phyloP scores from a whole-genome alignment of 2,888 invertebrate species.

The Agrochola circellaris region DNA sequence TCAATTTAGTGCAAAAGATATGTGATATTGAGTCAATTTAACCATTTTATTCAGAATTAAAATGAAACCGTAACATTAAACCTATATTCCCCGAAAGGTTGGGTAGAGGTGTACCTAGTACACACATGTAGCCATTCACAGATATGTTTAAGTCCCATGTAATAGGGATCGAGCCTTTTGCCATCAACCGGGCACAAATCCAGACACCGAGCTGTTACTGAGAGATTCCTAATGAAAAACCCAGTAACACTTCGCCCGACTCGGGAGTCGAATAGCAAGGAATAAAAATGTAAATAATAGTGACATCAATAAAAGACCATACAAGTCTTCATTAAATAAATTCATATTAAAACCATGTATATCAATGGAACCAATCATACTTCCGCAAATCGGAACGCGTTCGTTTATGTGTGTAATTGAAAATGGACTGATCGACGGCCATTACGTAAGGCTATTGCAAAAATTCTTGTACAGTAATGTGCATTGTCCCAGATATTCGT shows the following conservation, averaged over 20 bases:
- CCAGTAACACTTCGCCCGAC: background rate
- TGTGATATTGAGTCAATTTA: background rate
- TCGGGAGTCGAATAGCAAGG: background rate
- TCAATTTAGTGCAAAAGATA: background rate
- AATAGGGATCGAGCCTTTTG: background rate
- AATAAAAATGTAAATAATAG: background rate
- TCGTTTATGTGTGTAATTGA: slow-evolving; percentile 67
- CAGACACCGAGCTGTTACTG: background rate
- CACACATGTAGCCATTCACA: background rate
- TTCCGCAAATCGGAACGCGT: slow-evolving; percentile 68
- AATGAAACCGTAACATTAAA: background rate
- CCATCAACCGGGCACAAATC: background rate
- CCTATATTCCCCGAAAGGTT: background rate
- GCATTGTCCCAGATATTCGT: slow-evolving; percentile 70
- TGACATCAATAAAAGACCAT: background rate
- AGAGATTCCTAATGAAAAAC: background rate
- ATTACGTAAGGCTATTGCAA: slow-evolving; percentile 74
- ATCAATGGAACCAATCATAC: slow-evolving; percentile 44
- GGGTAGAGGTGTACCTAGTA: background rate
- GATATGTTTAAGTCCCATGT: background rate
- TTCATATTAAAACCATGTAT: slow-evolving; percentile 3
- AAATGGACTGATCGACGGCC: slow-evolving; percentile 67
- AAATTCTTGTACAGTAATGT: slow-evolving; percentile 68
- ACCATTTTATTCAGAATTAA: background rate
- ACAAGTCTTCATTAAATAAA: background rate